phyloP scores from a whole-genome alignment of 2,113 vertebrate species.

The Lagopus muta region DNA sequence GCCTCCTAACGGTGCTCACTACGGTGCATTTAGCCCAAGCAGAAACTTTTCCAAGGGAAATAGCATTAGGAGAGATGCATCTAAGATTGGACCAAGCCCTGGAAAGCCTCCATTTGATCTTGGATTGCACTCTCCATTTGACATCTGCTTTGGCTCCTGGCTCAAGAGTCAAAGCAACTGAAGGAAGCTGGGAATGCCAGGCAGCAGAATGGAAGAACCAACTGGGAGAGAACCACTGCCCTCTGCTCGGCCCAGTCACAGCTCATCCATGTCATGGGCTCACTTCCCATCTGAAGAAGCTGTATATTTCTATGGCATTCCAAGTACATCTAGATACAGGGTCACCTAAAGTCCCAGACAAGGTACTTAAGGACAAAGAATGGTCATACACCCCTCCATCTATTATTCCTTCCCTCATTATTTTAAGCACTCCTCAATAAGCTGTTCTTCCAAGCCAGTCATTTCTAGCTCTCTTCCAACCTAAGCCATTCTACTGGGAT shows the following conservation, averaged over 20 bases:
- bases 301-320: not conserved
- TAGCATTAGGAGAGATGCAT: not conserved
- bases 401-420: not conserved
- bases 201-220: not conserved
- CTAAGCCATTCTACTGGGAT: not conserved
- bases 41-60: not conserved
- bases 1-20: not conserved
- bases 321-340: not conserved
- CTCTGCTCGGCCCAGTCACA: not conserved
- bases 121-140: not conserved
- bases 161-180: not conserved
- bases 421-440: not conserved
- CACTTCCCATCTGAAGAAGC: not conserved
- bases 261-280: not conserved
- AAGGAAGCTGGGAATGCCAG: not conserved
- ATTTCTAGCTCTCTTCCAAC: not conserved
- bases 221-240: not conserved
- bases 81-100: not conserved
- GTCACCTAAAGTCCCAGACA: no score
- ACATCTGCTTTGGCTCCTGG: not conserved
- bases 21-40: not conserved
- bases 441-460: not conserved
- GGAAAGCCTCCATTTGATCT: not conserved
- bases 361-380: not conserved
- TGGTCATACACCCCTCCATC: not conserved